Conservation (phyloP, 2,113 vertebrate genomes). For the Grus americana region DNA sequence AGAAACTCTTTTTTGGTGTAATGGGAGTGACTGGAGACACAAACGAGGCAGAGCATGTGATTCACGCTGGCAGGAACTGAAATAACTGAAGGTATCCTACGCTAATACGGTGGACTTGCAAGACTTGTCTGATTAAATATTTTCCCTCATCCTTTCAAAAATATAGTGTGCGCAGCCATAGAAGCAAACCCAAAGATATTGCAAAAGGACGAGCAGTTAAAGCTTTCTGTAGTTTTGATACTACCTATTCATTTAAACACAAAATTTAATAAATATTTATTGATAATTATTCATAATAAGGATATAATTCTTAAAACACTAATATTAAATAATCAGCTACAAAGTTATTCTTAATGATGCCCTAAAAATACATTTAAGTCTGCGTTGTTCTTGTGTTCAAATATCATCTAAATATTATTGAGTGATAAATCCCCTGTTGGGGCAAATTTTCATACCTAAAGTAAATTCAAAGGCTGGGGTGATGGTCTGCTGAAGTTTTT, state of each 20-base stretch:
- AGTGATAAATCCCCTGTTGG: not conserved
- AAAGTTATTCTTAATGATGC: not conserved
- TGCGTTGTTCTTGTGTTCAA: not conserved
- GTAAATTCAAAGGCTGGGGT: not conserved
- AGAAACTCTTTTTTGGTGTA: not conserved
- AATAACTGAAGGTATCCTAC: not conserved
- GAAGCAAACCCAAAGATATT: not conserved
- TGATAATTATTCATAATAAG: not conserved
- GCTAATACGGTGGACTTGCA: not conserved
- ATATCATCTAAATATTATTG: not conserved
- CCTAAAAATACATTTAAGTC: slow-evolving; percentile 12
- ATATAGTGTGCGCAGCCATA: not conserved
- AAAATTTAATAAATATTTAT: not conserved
- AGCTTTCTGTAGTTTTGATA: not conserved
- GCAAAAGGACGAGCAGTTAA: not conserved
- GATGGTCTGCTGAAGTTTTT: not conserved
- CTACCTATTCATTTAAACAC: not conserved
- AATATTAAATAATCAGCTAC: not conserved
- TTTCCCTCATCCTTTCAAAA: not conserved
- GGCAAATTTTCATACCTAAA: not conserved
- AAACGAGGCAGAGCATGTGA: slow-evolving; percentile 28
- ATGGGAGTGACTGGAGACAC: not conserved
- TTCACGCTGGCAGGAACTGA: slow-evolving; percentile 17
- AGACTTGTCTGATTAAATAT: not conserved
- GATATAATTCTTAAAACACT: not conserved